Evolutionary conservation across 1,140 invertebrate genomes (phyloP).

Genomic region (Trachelipus rathkii): DNA sequence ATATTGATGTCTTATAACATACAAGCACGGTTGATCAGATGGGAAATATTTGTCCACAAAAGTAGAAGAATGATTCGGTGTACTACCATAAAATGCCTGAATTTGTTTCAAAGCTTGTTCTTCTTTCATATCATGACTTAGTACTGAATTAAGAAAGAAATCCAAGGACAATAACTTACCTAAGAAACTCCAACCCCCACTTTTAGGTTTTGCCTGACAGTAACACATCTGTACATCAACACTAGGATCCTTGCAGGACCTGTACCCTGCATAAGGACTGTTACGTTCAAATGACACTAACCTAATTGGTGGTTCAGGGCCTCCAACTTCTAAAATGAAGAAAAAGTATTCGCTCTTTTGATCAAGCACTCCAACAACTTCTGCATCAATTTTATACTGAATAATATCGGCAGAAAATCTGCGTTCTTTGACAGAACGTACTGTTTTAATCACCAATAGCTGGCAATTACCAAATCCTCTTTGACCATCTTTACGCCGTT

Average conservation of each 20-base stretch:
- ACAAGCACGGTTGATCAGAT: conserved; percentile 29
- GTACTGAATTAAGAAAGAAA: not conserved
- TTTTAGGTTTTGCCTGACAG: conserved; percentile 25
- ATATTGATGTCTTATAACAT: conserved; percentile 30
- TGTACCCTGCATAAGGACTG: conserved; percentile 29
- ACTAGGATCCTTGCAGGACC: conserved; percentile 26
- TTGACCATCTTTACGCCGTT: conserved; percentile 33
- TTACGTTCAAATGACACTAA: conserved; percentile 35
- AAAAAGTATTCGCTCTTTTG: conserved; percentile 28
- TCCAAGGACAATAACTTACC: no score
- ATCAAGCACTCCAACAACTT: conserved; percentile 21
- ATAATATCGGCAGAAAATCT: conserved; percentile 23
- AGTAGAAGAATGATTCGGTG: conserved; percentile 19
- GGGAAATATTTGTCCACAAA: conserved; percentile 30
- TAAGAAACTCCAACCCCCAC: conserved; percentile 21
- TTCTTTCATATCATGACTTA: conserved; percentile 11
- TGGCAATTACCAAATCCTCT: conserved; percentile 35
- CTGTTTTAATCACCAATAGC: conserved; percentile 20
- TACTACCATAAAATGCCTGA: conserved; percentile 22
- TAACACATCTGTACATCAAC: conserved; percentile 38
- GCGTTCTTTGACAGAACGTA: conserved; percentile 30
- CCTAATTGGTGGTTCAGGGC: conserved; percentile 19
- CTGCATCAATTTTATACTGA: conserved; percentile 30
- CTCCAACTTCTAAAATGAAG: conserved; percentile 27
- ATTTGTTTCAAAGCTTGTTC: conserved; percentile 16